Base-by-base conservation (phyloP, 1,140 invertebrate species). In the Lethrus apterus region DNA sequence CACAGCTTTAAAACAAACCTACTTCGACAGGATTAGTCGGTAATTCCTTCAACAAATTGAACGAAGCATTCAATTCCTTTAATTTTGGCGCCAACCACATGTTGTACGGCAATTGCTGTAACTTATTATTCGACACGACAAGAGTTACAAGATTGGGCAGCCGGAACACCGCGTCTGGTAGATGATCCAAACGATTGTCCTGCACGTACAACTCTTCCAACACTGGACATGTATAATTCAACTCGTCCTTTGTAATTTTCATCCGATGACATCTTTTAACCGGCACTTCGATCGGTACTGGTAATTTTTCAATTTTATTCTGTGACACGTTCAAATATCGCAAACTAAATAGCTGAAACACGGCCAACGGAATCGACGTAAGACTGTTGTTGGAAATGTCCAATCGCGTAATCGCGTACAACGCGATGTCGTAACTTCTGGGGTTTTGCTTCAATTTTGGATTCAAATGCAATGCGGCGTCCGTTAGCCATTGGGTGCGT, bases 321-420 rank as follows among this genome's bases (percentile, higher is more conserved):
- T 91, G 84, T 0, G 89, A 84, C 10, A 86, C 71, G 70, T 93
- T 93, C 7, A 98, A 67, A 56, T 86, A 84, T 55, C 80, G 84
- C 36, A 73, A 66, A 57, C 87, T 92, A 26, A 79, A 77, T 44
- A 98, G 71, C 54, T 87, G 79, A 63, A 97, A 93, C 15, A 98
- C 71, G 44, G 82, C 78, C 9, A 80, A 63, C 0, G 95, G 95
- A 46, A 98, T 65, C 10, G 78, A 71, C 0, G 78, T 80, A 3
- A 99, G 74, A 32, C 81, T 79, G 69, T 98, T 98, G 55, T 86
- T 83, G 2, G 94, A 96, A 9, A 99, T 76, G 67, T 99, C 95
- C 4, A 99, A 71, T 29, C 93, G 77, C 0, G 95, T 99, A 14
- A 99, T 86, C 0, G 93, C 90, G 53, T 84, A 85, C 1, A 97